Evolutionary conservation across 1,140 invertebrate species (phyloP).

Genomic region (Ericerus pela): DNA sequence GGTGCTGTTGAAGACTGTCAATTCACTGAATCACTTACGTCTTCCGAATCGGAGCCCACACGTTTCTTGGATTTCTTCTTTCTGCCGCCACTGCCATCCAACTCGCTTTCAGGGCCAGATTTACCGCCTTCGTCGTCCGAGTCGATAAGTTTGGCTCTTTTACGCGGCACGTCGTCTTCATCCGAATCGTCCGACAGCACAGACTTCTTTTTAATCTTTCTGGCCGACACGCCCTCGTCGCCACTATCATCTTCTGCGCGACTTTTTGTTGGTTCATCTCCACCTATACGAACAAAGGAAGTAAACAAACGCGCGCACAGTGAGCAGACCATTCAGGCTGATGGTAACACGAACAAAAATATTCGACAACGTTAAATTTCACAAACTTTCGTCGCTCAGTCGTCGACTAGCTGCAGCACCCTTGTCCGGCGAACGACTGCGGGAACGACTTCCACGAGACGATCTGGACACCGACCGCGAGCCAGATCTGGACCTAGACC

Average conservation of each 20-base stretch:
- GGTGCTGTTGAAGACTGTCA: too few species aligned
- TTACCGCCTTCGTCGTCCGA: constrained; percentile 23
- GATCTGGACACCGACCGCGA: constrained; percentile 16
- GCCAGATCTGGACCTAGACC: constrained; percentile 20
- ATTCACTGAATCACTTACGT: too few species aligned
- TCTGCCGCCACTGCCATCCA: background rate
- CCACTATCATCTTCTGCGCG: constrained; percentile 16
- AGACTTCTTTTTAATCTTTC: constrained; percentile 27
- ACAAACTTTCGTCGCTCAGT: background rate
- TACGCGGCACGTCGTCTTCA: constrained; percentile 20
- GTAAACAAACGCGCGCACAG: background rate
- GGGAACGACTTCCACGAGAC: background rate
- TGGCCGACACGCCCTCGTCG: background rate
- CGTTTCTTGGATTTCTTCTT: constrained; percentile 6
- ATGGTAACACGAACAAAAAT: background rate
- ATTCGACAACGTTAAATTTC: too few species aligned
- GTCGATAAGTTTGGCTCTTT: constrained; percentile 20
- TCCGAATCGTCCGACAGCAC: constrained; percentile 28
- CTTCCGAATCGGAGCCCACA: background rate
- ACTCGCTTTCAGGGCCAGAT: background rate
- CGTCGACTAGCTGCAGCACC: background rate
- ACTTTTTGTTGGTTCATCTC: constrained; percentile 3
- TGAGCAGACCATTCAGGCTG: background rate
- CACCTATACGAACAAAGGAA: background rate
- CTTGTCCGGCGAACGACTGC: background rate